phyloP scores from a whole-genome alignment of 2,797 vertebrate species.

The Salmo trutta region DNA sequence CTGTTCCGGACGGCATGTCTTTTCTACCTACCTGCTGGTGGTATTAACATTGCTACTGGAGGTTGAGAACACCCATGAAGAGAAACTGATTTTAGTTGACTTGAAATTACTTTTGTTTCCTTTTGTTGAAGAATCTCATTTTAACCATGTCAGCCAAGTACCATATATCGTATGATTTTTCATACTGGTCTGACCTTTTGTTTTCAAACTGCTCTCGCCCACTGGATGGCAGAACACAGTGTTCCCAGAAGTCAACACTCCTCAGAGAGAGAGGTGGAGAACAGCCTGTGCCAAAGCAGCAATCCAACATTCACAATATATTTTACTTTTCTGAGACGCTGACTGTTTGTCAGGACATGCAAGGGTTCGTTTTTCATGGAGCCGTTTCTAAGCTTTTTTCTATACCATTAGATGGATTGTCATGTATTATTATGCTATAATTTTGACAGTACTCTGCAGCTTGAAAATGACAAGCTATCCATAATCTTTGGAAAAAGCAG shows the following conservation, averaged over 20 bases:
- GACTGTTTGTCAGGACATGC: neutral
- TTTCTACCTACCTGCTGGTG: neutral
- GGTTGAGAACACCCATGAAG: neutral
- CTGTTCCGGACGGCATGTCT: neutral
- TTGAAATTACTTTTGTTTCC: neutral
- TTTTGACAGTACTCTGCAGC: constrained; percentile 17
- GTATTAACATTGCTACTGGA: neutral
- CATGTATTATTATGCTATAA: constrained; percentile 13
- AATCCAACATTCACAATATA: neutral
- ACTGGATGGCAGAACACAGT: neutral
- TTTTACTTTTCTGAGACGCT: neutral
- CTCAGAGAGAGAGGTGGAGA: neutral
- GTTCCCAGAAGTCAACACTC: constrained; percentile 1
- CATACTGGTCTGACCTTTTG: constrained; percentile 4
- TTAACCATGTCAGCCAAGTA: neutral
- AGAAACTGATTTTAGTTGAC: neutral
- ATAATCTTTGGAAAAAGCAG: constrained; percentile 38
- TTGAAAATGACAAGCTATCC: constrained; percentile 23
- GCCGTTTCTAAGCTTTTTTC: constrained; percentile 10
- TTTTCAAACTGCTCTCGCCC: neutral
- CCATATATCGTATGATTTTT: neutral
- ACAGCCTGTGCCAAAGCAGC: neutral
- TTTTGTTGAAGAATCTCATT: neutral
- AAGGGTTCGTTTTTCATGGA: neutral
- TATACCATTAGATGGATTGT: neutral